These are phyloP conservation scores for Percopsis omiscomaycus DNA, from an alignment of 2,797 vertebrate species.

Conservation along the genomic window DNA sequence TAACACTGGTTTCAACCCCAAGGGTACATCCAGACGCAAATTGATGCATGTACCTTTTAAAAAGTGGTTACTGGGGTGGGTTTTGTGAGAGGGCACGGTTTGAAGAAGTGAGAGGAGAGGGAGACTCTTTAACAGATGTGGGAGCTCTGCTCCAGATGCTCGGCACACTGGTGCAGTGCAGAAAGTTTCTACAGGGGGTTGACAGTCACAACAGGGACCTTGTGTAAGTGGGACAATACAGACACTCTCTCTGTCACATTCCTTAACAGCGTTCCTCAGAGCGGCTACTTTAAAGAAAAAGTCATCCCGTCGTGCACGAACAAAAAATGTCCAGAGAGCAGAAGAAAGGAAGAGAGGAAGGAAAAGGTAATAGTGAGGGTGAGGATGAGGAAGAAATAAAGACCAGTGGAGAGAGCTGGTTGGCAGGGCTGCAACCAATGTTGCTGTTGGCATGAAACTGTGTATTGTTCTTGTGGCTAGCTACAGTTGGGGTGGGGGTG, in stretches of 20 bases:
- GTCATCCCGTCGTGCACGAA: slow-evolving; percentile 14
- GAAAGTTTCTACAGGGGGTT: slow-evolving; percentile 56
- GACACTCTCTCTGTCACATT: slow-evolving; percentile 54
- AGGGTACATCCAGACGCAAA: no score
- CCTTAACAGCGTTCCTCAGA: slow-evolving; percentile 36
- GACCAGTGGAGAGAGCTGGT: slow-evolving; percentile 39
- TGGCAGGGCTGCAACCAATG: slow-evolving; percentile 60
- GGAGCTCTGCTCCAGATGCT: slow-evolving; percentile 60
- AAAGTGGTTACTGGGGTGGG: no score
- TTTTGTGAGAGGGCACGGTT: no score
- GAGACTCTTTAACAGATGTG: slow-evolving; percentile 70
- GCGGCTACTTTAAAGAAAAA: slow-evolving; percentile 39
- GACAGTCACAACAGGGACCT: slow-evolving; percentile 62
- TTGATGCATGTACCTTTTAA: no score
- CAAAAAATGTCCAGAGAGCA: slow-evolving; percentile 31
- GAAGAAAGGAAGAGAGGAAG: slow-evolving; percentile 54
- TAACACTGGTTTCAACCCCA: no score
- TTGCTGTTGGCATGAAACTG: slow-evolving; percentile 71
- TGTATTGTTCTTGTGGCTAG: slow-evolving; percentile 73
- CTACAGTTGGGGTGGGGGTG: slow-evolving; percentile 37
- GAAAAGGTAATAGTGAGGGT: slow-evolving; percentile 59
- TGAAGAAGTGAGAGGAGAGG: no score
- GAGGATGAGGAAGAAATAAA: slow-evolving; percentile 55
- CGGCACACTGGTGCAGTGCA: slow-evolving; percentile 65
- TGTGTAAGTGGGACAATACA: slow-evolving; percentile 64